Evolutionary conservation across 2,113 vertebrate species (phyloP).

Genomic region (Seriola rivoliana): DNA sequence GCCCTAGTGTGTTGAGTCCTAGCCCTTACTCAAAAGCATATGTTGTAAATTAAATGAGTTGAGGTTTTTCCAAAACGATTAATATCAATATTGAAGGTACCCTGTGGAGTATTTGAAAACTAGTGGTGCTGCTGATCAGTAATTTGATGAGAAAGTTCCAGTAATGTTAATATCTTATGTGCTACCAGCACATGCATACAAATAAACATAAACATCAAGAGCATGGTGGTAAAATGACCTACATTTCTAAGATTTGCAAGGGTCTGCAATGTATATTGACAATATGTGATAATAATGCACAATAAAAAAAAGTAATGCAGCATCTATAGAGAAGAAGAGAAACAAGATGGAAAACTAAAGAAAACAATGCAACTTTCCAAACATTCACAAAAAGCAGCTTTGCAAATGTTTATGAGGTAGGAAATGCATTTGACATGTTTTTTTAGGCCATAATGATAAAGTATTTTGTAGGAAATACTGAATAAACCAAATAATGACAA

Average conservation of each 20-base stretch:
- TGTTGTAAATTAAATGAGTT: neutral
- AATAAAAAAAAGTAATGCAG: neutral
- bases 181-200: neutral
- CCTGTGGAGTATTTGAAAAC: slow-evolving; percentile 16
- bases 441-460: neutral
- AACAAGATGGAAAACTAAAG: neutral
- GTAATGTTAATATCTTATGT: neutral
- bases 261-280: neutral
- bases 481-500: neutral
- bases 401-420: slow-evolving; percentile 40
- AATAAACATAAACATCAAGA: neutral
- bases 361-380: neutral
- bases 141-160: neutral
- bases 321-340: neutral
- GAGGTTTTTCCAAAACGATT: neutral
- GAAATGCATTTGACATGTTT: slow-evolving; percentile 12
- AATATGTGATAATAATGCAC: neutral
- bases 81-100: slow-evolving; percentile 2
- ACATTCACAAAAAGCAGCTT: neutral
- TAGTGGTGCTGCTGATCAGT: neutral
- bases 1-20: slow-evolving; percentile 13
- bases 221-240: neutral
- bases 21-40: slow-evolving; percentile 30
- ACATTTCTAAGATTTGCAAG: neutral
- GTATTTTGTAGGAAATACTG: neutral